Evolutionary conservation across 2,888 invertebrate genomes (phyloP).

Genomic region (Amaurobius ferox): DNA sequence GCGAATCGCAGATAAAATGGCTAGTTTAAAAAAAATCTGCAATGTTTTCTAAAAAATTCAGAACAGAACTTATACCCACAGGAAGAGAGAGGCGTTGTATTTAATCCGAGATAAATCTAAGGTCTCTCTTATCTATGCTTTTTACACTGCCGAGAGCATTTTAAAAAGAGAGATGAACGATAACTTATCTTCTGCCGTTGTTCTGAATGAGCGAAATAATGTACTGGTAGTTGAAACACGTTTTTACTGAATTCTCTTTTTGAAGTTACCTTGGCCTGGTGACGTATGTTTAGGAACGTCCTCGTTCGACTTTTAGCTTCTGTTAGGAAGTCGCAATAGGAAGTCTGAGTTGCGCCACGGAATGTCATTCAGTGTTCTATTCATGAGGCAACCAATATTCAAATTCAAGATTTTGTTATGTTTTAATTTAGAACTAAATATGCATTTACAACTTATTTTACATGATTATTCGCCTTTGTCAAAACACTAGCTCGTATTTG

Average conservation of each 20-base stretch:
- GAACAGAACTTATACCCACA: no score
- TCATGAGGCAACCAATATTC: background rate
- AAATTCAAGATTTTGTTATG: no score
- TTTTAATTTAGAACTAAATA: no score
- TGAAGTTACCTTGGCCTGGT: background rate
- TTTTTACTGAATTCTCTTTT: background rate
- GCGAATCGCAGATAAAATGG: no score
- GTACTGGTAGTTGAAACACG: background rate
- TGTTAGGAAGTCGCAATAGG: background rate
- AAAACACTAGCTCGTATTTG: no score
- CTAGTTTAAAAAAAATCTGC: no score
- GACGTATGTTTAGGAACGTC: conserved; percentile 3
- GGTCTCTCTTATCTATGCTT: background rate
- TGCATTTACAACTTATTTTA: no score
- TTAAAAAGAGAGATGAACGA: background rate
- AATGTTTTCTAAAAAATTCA: no score
- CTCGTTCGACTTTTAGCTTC: background rate
- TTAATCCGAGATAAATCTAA: no score
- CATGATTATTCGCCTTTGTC: no score
- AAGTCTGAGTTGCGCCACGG: background rate
- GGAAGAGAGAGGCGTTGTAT: no score
- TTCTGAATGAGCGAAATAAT: background rate
- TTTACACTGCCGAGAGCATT: background rate
- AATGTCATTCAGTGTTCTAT: background rate
- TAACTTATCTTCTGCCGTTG: background rate